phyloP scores from a whole-genome alignment of 2,888 invertebrate genomes.

The Andrena chrysosceles region DNA sequence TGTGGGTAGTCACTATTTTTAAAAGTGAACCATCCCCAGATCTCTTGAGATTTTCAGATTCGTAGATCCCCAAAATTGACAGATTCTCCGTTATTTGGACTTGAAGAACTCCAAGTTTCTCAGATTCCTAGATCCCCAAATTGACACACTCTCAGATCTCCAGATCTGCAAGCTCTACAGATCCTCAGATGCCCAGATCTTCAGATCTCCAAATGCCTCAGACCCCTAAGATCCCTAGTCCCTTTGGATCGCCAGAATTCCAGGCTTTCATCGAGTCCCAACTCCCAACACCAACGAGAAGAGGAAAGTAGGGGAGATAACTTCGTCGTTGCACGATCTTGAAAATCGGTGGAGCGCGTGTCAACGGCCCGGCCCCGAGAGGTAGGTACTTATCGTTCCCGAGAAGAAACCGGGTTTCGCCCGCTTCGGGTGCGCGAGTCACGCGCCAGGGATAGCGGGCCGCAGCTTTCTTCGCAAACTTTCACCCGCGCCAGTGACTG shows the following conservation, averaged over 20 bases:
- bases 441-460: slow-evolving; percentile 54
- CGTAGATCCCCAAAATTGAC: too few relatives aligned
- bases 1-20: not conserved
- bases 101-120: too few relatives aligned
- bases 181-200: too few relatives aligned
- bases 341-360: slow-evolving; percentile 65
- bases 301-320: slow-evolving; percentile 65
- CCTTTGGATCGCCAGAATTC: too few relatives aligned
- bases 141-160: too few relatives aligned
- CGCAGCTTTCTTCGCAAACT: slow-evolving; percentile 83
- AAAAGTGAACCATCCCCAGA: not conserved
- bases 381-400: slow-evolving; percentile 36
- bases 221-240: too few relatives aligned
- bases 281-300: slow-evolving; percentile 11
- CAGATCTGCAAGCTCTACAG: too few relatives aligned
- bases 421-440: slow-evolving; percentile 29
- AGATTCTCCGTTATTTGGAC: too few relatives aligned
- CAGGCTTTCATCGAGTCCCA: not conserved
- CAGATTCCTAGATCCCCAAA: too few relatives aligned
- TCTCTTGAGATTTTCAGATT: too few relatives aligned
- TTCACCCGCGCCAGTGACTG: slow-evolving; percentile 76
- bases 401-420: slow-evolving; percentile 43
- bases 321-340: slow-evolving; percentile 62
- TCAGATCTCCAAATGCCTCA: too few relatives aligned
- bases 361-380: slow-evolving; percentile 68